A percentile compares a stretch with the other conserved stretches of the same genome.
Conservation (phyloP, 2,888 invertebrate genomes). For the Cataglyphis livida region DNA sequence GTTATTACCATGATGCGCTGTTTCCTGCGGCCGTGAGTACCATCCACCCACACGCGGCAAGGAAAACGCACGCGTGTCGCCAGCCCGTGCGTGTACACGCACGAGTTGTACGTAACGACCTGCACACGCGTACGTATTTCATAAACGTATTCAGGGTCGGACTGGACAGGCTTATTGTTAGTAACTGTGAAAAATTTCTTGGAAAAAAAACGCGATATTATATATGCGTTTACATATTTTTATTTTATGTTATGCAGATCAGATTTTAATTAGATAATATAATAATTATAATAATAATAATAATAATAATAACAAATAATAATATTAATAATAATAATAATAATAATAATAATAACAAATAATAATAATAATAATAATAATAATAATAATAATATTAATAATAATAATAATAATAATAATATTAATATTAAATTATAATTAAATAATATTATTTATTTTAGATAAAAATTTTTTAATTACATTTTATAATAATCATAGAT, state of each 20-base stretch:
- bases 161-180: conserved; percentile 17
- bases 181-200: conserved; percentile 40
- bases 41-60: conserved; percentile 71
- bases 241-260: conserved; percentile 4
- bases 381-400: not conserved
- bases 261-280: not conserved
- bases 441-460: not conserved
- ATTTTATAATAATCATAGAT: not conserved
- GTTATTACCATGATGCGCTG: conserved; percentile 85
- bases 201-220: conserved; percentile 5
- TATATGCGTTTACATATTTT: not conserved
- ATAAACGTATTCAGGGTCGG: conserved; percentile 53
- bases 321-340: not conserved
- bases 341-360: not conserved
- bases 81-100: conserved; percentile 48
- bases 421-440: not conserved
- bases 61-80: conserved; percentile 46
- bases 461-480: not conserved
- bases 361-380: too few species aligned
- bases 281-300: not conserved
- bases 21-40: conserved; percentile 85
- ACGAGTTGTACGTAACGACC: conserved; percentile 62
- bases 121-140: conserved; percentile 54
- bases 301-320: too few species aligned
- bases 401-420: not conserved